Evolutionary conservation across 2,797 vertebrate genomes (phyloP).

Genomic region (Microctenopoma steveboyesi): DNA sequence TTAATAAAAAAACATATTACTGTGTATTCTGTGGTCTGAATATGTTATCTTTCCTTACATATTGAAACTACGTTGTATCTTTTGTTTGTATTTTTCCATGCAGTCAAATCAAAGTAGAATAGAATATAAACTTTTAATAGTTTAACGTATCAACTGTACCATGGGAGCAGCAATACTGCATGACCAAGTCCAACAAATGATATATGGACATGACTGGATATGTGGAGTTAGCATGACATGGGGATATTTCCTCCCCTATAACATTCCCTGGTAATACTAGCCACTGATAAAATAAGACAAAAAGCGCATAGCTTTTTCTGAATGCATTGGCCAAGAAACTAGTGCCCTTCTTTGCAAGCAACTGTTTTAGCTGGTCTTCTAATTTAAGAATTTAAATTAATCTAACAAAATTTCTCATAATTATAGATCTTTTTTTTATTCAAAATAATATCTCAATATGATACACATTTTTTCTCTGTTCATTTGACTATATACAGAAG

Average conservation of each 20-base stretch:
- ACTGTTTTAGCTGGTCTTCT: slow-evolving; percentile 96
- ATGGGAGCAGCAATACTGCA: slow-evolving; percentile 70
- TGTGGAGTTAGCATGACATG: slow-evolving; percentile 75
- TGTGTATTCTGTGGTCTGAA: slow-evolving; percentile 84
- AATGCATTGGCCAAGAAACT: slow-evolving; percentile 90
- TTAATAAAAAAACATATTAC: slow-evolving; percentile 42
- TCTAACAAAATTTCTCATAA: slow-evolving; percentile 99
- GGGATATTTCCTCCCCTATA: slow-evolving; percentile 80
- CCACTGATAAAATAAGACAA: slow-evolving; percentile 94
- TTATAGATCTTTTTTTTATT: slow-evolving; percentile 99
- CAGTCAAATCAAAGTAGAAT: slow-evolving; percentile 92
- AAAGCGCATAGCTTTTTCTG: slow-evolving; percentile 88
- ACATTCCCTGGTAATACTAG: slow-evolving; percentile 94
- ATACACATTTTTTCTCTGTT: slow-evolving; percentile 99
- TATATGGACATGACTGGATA: slow-evolving; percentile 84
- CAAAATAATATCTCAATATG: slow-evolving; percentile 99
- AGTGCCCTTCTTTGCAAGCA: slow-evolving; percentile 97
- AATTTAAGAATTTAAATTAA: slow-evolving; percentile 92
- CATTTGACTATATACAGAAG: slow-evolving; percentile 99
- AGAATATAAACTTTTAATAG: slow-evolving; percentile 68
- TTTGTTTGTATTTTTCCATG: slow-evolving; percentile 87
- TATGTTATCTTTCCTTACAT: slow-evolving; percentile 80
- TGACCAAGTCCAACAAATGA: slow-evolving; percentile 72
- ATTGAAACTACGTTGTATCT: slow-evolving; percentile 63
- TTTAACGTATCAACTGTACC: slow-evolving; percentile 69